Conservation (phyloP, 2,888 invertebrate genomes). For the Volucella inanis region DNA sequence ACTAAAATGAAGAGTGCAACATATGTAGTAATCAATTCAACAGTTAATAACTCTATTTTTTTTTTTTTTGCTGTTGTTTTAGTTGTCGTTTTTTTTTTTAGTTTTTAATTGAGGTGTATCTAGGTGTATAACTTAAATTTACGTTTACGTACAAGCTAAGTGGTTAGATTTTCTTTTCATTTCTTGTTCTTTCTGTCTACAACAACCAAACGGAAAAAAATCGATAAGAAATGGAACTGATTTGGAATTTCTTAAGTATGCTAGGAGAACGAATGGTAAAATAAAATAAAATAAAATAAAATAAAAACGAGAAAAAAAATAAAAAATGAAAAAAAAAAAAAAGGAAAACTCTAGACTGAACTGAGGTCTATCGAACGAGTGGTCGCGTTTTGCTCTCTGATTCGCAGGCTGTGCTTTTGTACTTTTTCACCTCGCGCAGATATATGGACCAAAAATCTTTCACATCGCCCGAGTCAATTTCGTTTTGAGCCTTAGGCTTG, state of each 20-base stretch:
- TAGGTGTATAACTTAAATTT: conserved; percentile 41
- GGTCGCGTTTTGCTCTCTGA: conserved; percentile 95
- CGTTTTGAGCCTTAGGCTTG: conserved; percentile 88
- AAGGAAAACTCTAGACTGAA: too few relatives aligned
- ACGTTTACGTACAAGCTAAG: not conserved
- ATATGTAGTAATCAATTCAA: not conserved
- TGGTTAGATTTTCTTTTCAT: not conserved
- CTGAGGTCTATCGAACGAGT: conserved; percentile 89
- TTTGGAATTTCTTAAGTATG: conserved; percentile 36
- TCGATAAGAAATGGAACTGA: conserved; percentile 73
- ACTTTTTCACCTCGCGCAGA: conserved; percentile 96
- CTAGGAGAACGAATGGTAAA: conserved; percentile 22
- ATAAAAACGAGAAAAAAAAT: not conserved
- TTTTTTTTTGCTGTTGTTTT: conserved; percentile 14
- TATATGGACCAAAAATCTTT: conserved; percentile 97
- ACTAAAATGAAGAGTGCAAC: conserved; percentile 25
- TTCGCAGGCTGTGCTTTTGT: conserved; percentile 95
- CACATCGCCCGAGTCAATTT: conserved; percentile 83
- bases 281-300: not conserved
- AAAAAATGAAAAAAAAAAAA: too few relatives aligned
- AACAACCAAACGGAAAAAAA: not conserved
- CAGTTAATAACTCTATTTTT: not conserved
- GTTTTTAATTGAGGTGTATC: not conserved
- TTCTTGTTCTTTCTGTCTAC: too few relatives aligned
- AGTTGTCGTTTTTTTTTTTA: not conserved